These are phyloP conservation scores for Cossypha polioptera DNA, from an alignment of 2,797 vertebrate genomes.

Conservation along the genomic window DNA sequence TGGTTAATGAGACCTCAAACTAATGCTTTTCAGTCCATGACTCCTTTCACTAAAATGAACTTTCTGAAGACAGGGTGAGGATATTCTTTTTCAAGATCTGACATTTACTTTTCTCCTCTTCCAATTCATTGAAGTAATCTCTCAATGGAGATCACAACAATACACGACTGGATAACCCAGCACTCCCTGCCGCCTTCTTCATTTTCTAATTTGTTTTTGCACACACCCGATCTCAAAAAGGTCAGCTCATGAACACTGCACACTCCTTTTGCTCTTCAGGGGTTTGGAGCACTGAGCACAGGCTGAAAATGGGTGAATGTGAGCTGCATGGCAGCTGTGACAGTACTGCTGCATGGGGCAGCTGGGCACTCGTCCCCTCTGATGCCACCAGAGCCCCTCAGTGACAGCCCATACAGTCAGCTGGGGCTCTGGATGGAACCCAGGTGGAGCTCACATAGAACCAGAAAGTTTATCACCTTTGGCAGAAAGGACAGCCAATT, in stretches of 20 bases:
- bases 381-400: neutral
- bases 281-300: neutral
- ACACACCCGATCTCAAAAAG: neutral
- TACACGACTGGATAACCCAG: neutral
- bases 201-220: slow-evolving; percentile 13
- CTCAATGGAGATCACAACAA: neutral
- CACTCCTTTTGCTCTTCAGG: neutral
- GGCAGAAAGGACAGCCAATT: neutral
- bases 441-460: neutral
- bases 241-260: neutral
- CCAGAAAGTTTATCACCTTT: neutral
- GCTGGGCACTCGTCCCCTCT: neutral
- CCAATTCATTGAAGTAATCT: neutral
- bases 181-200: neutral
- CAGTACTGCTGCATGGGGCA: neutral
- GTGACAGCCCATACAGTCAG: rapidly evolving
- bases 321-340: neutral
- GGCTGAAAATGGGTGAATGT: neutral
- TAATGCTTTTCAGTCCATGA: neutral
- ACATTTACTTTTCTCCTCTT: slow-evolving; percentile 42
- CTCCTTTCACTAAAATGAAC: neutral
- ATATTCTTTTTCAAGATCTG: neutral
- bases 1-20: neutral
- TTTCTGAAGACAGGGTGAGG: neutral
- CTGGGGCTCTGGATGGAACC: neutral